These are phyloP conservation scores for Lemur catta DNA, from an alignment of 2,797 vertebrate genomes.

Conservation along the genomic window DNA sequence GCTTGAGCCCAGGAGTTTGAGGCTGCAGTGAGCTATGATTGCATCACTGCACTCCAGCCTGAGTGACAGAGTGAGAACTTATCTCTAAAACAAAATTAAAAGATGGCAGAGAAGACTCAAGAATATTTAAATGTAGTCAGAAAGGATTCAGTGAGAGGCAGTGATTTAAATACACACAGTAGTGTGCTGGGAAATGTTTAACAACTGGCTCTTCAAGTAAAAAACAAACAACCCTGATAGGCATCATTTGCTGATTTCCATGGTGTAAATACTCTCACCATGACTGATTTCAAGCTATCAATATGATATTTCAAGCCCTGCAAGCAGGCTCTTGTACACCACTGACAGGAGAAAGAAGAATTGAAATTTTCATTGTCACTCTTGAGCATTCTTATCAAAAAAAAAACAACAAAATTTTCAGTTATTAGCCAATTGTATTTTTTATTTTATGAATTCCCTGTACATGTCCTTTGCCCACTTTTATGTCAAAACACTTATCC, in stretches of 20 bases:
- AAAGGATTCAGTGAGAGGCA: neutral
- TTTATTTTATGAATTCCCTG: neutral
- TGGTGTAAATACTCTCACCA: slow-evolving; percentile 19
- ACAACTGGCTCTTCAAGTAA: neutral
- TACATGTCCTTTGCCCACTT: neutral
- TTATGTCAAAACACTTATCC: neutral
- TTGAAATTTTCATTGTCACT: neutral
- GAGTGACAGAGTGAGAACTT: neutral
- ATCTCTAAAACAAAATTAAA: neutral
- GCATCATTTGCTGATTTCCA: neutral
- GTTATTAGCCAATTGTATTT: neutral
- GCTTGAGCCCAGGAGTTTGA: neutral
- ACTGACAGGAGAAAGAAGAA: neutral
- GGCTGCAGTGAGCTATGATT: neutral
- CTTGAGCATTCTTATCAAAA: neutral
- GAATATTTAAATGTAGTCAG: neutral
- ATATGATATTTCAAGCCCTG: neutral
- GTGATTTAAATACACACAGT: neutral
- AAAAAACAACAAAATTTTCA: neutral
- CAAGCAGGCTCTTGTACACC: neutral
- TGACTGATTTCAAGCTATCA: neutral
- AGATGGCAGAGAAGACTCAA: neutral
- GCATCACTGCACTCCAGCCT: neutral
- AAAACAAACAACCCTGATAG: neutral
- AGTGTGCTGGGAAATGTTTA: slow-evolving; percentile 25